Evolutionary conservation across 1,140 invertebrate species (phyloP), one percentile per base, ranked within the genome.

Genomic region (Brachionus plicatilis): DNA sequence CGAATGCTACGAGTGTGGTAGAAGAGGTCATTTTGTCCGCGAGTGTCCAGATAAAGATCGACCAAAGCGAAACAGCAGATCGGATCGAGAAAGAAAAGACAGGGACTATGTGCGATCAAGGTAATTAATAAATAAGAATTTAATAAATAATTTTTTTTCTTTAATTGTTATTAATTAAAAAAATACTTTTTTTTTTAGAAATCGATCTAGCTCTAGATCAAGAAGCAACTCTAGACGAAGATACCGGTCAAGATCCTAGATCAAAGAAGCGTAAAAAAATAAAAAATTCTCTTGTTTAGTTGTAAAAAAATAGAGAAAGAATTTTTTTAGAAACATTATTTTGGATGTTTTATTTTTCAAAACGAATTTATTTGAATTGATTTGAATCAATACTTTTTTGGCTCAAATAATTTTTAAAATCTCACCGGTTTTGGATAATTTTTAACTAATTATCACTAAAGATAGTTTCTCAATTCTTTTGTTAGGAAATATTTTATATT

Each of bases 1-100:
- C 14, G 79, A 82, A 17, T 95, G 94, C 88, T 95, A 95, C 88
- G 94, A 95, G 86, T 95, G 94, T 89, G 94, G 94, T 17, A 94
- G 94, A 86, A 91, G 94, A 68, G 94, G 94, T 4, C 94, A 95
- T 87, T 95, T 94, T 89, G 94, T 94, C 68, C 90, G 94, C 84
- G 94, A 95, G 88, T 95, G 94, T 66, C 85, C 53, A 65, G 41
- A 82, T 11, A 65, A 12, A 17, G 53, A 47, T n/a, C 24, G 53
- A 14, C 53, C 53, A 20, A 60, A 24, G 7, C 47, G 65, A 9
- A 43, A 43, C 3, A 41, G 27, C 17, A 83, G 80, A 29, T 66
- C 80, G 17, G 43, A 68, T n/a, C 66, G 41, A 24, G 43, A 60
- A 17, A 20, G 84, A 78, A 68, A 24, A 56, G 33, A 66, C 4